Evolutionary conservation across 2,797 vertebrate genomes (phyloP), one percentile per base, ranked within the genome.

Genomic region (Malacoctenus gilli): DNA sequence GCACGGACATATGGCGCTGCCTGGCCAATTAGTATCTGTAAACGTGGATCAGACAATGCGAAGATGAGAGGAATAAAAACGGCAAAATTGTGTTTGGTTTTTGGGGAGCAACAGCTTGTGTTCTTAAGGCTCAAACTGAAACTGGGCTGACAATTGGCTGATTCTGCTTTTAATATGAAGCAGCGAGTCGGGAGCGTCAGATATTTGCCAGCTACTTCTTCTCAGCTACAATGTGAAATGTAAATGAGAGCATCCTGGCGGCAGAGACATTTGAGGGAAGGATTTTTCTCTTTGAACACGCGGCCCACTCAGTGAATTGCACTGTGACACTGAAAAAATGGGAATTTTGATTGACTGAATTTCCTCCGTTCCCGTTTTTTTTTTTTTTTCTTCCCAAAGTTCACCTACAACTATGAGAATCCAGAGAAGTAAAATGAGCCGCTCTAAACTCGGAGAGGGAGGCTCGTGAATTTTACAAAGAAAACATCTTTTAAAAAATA

Each of bases 321-420:
- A 85, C 74, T 78, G 82, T 87, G 88, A 84, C 89, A 86, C 68
- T 60, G 71, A 86, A 87, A 87, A 90, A 91, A 83, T 80, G 77
- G 80, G 75, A 81, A 76, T 82, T 90, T 86, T 91, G 87, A 91
- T 87, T 90, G 91, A 89, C 85, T 86, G 82, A 87, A 86, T 85
- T 83, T 86, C 57, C 61, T 75, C 80, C 82, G 70, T 81, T 78
- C 61, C 69, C n/a, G n/a, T n/a, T n/a, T n/a, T n/a, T n/a, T n/a
- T n/a, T n/a, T n/a, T n/a, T n/a, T n/a, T n/a, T 84, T 83, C 9
- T 81, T 72, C 62, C 85, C 48, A 63, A 77, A 85, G 83, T 89
- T 87, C 83, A 77, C 74, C 82, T 72, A 69, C 52, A 68, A 77
- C 72, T 80, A 74, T 79, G 75, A 85, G 73, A 75, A 83, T 61